Base-by-base conservation (phyloP, 2,113 vertebrate species). In the Stercorarius parasiticus region DNA sequence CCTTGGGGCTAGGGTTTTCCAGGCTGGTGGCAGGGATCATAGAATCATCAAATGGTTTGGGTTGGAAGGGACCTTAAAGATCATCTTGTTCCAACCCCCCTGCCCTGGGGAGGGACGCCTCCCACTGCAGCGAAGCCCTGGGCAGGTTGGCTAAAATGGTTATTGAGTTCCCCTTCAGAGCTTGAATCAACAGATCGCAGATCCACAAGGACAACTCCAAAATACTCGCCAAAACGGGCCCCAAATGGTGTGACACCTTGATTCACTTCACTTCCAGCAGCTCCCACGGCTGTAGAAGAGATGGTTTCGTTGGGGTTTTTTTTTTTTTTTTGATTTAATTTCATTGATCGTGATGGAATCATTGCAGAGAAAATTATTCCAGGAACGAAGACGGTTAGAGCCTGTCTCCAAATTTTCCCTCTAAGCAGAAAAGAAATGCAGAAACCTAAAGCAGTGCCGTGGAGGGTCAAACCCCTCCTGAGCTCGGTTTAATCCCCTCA, bases 151-250 rank as follows among this genome's bases (percentile, higher is more conserved):
- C 20, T 40, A 26, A 42, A 62, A 47, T 1, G 4, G 22, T 32
- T 11, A 10, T 5, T 10, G 45, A 76, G 21, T 20, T 82, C 6
- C 14, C 6, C 29, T 69, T 49, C 4, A 2, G 32, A 71, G n/a
- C 22, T 2, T 47, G 15, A 42, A 53, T 56, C 7, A 45, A 15
- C 0, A 0, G n/a, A 4, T 11, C 4, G 25, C 3, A 34, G 26
- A 61, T 1, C 6, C 5, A 47, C 5, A 2, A 34, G 29, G 32
- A 53, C 3, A 64, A 17, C 18, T 22, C 27, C 5, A 22, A 80
- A 88, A 30, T 18, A 18, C 56, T 71, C 32, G 36, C 9, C 53
- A 55, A 56, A 92, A 55, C 9, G 15, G 14, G 34, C 12, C 38
- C 26, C 19, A 26, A 11, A 16, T 13, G 36, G 7, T 1, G 0